These are phyloP conservation scores for Ia io DNA, from an alignment of 2,113 vertebrate species.

Conservation along the genomic window DNA sequence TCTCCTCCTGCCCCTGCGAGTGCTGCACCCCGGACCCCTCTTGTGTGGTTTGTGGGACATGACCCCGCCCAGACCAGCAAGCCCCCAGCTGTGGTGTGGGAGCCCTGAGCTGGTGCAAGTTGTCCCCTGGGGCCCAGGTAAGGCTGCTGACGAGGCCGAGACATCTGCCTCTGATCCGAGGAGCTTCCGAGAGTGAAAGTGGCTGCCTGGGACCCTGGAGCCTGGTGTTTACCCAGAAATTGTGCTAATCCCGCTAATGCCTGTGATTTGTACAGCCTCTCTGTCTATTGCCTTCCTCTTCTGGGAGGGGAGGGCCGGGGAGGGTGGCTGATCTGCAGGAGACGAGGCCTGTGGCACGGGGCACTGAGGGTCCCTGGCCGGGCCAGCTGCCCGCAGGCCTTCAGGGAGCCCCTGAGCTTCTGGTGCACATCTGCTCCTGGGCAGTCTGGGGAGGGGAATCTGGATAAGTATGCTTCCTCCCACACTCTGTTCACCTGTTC, in stretches of 20 bases:
- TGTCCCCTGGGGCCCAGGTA: not conserved
- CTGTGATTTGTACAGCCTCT: constrained; percentile 42
- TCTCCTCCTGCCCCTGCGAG: not conserved
- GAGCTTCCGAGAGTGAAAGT: constrained; percentile 53
- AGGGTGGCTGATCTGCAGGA: not conserved
- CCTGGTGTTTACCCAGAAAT: constrained; percentile 64
- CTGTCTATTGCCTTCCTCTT: constrained; percentile 20
- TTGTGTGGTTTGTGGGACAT: not conserved
- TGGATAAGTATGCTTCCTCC: rapidly evolving
- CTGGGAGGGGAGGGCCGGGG: not conserved
- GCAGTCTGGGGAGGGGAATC: not conserved
- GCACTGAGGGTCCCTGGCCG: not conserved
- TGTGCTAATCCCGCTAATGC: constrained; percentile 64
- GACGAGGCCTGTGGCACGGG: not conserved
- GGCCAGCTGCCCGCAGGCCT: not conserved
- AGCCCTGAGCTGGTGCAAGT: rapidly evolving
- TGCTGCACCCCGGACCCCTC: not conserved
- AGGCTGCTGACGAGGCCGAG: not conserved
- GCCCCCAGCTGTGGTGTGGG: not conserved
- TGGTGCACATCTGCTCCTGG: not conserved
- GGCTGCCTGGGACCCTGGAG: constrained; percentile 40
- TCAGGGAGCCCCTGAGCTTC: not conserved
- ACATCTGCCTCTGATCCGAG: not conserved
- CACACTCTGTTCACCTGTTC: not conserved
- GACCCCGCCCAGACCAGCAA: not conserved